Percentiles rank a stretch among this genome's conserved stretches.
Conservation (phyloP, 53 echinoderm and acorn worm species). For the Actinopyga echinites region DNA sequence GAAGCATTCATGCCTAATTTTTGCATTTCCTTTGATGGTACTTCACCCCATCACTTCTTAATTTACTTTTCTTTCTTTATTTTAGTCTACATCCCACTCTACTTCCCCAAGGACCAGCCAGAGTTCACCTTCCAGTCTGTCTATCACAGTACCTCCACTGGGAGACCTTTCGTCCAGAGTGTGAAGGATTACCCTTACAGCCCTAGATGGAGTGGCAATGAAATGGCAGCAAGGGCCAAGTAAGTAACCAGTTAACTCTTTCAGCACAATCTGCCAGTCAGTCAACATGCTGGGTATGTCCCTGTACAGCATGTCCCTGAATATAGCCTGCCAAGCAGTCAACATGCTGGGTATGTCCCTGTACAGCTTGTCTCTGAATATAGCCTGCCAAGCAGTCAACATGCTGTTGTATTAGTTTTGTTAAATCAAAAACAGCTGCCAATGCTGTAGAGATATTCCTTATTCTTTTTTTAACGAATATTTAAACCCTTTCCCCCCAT, state of each 20-base stretch:
- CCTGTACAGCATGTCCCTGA: background rate
- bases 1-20: too few species aligned
- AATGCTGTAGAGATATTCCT: too few species aligned
- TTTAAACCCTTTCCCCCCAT: too few species aligned
- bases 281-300: background rate
- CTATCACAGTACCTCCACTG: conserved; percentile 68
- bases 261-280: too few species aligned
- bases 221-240: conserved; percentile 98
- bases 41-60: too few species aligned
- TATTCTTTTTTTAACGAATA: too few species aligned
- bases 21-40: too few species aligned
- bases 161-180: conserved; percentile 60
- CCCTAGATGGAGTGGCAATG: conserved; percentile 96
- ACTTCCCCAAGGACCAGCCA: conserved; percentile 95
- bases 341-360: too few species aligned
- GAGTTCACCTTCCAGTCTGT: conserved; percentile 93
- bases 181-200: conserved; percentile 92
- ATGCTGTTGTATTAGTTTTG: too few species aligned
- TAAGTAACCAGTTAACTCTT: conserved; percentile 45
- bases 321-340: background rate
- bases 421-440: too few species aligned
- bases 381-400: too few species aligned
- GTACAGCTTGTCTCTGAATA: too few species aligned
- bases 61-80: background rate
- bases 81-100: conserved; percentile 81